Evolutionary conservation across 2,797 vertebrate genomes (phyloP).

Genomic region (Lithobates pipiens): DNA sequence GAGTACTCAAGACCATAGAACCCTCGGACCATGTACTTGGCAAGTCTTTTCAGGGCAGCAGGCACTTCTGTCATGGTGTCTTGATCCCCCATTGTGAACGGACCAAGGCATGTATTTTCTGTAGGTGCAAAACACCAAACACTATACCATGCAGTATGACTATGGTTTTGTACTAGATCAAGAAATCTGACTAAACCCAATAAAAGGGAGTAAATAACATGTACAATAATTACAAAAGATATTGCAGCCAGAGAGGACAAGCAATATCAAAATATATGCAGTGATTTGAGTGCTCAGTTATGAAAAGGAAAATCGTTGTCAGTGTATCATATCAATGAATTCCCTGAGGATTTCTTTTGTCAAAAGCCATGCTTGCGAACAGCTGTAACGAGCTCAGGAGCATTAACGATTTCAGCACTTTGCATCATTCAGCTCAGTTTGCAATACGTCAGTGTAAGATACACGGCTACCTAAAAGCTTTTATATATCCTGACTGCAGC

Average conservation of each 20-base stretch:
- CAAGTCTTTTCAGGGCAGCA: conserved; percentile 67
- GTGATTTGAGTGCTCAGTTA: not conserved
- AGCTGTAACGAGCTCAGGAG: not conserved
- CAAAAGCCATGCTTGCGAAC: conserved; percentile 27
- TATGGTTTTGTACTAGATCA: no score
- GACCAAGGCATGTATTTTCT: not conserved
- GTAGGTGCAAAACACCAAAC: not conserved
- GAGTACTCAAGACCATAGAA: conserved; percentile 69
- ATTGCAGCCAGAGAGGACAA: not conserved
- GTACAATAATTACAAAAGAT: not conserved
- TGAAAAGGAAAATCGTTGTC: not conserved
- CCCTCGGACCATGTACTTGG: conserved; percentile 67
- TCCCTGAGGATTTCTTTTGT: conserved; percentile 4
- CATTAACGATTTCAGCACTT: conserved; percentile 42
- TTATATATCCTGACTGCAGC: no score
- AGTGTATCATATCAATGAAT: conserved; percentile 13
- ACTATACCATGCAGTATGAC: not conserved
- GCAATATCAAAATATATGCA: not conserved
- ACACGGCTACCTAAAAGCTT: no score
- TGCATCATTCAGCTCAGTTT: conserved; percentile 45
- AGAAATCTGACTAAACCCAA: not conserved
- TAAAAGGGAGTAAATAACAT: no score
- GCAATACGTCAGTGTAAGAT: conserved; percentile 5
- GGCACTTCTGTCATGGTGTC: conserved; percentile 47
- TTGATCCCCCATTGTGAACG: conserved; percentile 65